Conservation (phyloP, 1,140 invertebrate species). For the Hesperophylax magnus region DNA sequence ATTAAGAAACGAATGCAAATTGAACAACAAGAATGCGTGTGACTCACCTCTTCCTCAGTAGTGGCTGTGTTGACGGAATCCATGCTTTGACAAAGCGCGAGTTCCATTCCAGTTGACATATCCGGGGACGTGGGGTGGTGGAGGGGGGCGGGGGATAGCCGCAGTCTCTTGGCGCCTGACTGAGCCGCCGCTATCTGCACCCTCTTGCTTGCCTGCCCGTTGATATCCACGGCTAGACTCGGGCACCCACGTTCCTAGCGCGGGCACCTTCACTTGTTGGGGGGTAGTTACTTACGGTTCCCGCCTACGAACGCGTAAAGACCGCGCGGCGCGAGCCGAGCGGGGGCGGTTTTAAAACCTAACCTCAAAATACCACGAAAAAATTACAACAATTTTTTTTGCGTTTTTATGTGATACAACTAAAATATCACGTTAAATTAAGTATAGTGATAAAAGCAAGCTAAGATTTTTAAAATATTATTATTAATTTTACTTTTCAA, state of each 20-base stretch:
- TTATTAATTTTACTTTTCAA: too few species aligned
- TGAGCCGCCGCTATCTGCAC: conserved; percentile 55
- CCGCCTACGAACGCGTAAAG: not conserved
- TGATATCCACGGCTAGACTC: conserved; percentile 54
- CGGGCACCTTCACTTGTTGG: conserved; percentile 48
- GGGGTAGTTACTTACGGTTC: not conserved
- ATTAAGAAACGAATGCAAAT: too few species aligned
- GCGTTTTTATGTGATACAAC: too few species aligned
- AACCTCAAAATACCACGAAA: conserved; percentile 3
- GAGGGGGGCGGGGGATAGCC: conserved; percentile 62
- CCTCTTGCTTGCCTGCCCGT: conserved; percentile 52
- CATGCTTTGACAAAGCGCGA: conserved; percentile 85
- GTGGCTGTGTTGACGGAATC: conserved; percentile 93
- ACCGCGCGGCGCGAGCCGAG: not conserved
- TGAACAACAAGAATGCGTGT: too few species aligned
- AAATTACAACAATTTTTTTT: not conserved
- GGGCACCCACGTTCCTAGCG: conserved; percentile 56
- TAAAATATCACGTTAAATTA: too few species aligned
- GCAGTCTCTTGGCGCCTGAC: conserved; percentile 54
- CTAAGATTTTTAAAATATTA: too few species aligned
- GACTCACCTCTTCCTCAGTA: conserved; percentile 90
- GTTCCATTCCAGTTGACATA: conserved; percentile 65
- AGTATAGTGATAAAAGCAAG: too few species aligned
- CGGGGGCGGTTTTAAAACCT: not conserved
- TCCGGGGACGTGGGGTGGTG: conserved; percentile 59